These are phyloP conservation scores for Portevinia maculata DNA, from an alignment of 2,888 invertebrate genomes.

Conservation along the genomic window DNA sequence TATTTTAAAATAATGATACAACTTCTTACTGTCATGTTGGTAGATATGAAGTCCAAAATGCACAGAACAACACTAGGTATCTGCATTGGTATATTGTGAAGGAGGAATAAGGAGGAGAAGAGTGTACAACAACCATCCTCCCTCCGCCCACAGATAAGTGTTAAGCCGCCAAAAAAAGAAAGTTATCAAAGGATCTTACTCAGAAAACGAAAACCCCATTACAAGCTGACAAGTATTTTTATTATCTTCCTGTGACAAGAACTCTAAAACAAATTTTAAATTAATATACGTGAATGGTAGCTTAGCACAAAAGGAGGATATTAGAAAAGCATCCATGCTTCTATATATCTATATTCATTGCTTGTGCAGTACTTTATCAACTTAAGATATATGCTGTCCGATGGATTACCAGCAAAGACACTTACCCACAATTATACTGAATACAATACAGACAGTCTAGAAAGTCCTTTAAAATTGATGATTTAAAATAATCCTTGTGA, in stretches of 20 bases:
- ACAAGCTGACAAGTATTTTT: background rate
- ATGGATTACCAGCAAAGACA: constrained; percentile 65
- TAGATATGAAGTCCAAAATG: no score
- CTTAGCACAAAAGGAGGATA: background rate
- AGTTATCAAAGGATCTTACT: no score
- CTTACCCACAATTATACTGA: constrained; percentile 69
- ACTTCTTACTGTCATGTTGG: no score
- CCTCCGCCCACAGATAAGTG: no score
- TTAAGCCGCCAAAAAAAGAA: no score
- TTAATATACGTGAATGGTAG: constrained; percentile 40
- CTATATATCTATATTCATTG: background rate
- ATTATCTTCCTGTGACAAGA: background rate
- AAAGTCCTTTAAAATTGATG: constrained; percentile 69
- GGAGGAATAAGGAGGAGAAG: no score
- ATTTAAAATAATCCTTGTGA: constrained; percentile 66
- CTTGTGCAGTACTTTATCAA: constrained; percentile 57
- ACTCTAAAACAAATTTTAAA: constrained; percentile 7
- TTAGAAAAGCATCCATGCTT: no score
- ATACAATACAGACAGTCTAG: constrained; percentile 54
- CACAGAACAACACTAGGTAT: no score
- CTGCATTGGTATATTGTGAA: no score
- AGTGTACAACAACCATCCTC: no score
- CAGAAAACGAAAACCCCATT: background rate
- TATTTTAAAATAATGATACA: no score
- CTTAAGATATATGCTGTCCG: constrained; percentile 26